phyloP scores from a whole-genome alignment of 2,888 invertebrate species.

The Himalopsyche japonica region DNA sequence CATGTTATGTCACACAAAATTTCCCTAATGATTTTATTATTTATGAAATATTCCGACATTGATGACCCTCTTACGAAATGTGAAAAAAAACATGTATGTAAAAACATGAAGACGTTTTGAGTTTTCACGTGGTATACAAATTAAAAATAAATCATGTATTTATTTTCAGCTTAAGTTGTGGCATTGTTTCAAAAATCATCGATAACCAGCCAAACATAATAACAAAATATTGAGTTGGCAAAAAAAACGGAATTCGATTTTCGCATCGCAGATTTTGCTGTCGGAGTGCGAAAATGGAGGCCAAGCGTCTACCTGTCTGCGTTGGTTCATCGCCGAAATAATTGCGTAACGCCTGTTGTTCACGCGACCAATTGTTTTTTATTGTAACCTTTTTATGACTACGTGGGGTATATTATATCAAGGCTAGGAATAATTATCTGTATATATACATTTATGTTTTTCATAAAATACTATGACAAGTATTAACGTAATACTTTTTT shows the following conservation, averaged over 20 bases:
- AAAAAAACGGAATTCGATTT: background rate
- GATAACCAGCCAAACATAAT: background rate
- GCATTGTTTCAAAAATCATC: background rate
- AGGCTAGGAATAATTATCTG: no score
- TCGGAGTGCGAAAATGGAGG: background rate
- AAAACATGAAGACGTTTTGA: no score
- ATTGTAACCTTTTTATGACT: background rate
- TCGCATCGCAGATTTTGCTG: background rate
- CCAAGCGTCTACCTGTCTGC: background rate
- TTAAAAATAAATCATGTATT: no score
- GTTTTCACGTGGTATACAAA: background rate
- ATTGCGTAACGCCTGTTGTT: background rate
- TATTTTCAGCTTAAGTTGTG: background rate
- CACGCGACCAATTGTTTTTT: background rate
- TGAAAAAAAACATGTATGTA: no score
- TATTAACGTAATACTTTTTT: no score
- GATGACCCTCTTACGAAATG: no score
- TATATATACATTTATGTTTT: no score
- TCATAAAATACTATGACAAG: no score
- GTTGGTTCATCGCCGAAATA: background rate
- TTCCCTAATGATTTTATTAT: no score
- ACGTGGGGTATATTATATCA: background rate
- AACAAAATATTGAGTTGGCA: background rate
- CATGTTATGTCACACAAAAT: no score
- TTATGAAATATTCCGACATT: no score